A percentile compares a stretch with the other conserved stretches of the same genome.
These are phyloP conservation scores for Lasaia peninsularis DNA, from an alignment of 1,140 invertebrate genomes.

Conservation along the genomic window DNA sequence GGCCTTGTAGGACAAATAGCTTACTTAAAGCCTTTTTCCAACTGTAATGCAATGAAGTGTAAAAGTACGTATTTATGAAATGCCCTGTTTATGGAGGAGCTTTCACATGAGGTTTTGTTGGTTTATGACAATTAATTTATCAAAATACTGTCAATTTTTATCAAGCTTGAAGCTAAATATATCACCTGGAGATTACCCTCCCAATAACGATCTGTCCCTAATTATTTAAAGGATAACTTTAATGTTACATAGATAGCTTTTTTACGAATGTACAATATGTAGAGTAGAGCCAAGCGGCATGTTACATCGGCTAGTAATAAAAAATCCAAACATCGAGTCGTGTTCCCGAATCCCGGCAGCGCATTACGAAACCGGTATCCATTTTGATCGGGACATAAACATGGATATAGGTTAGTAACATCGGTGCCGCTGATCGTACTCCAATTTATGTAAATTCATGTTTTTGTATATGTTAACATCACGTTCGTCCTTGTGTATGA, in stretches of 20 bases:
- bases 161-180: too few relatives aligned
- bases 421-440: slow-evolving; percentile 5
- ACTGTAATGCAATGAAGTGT: neutral
- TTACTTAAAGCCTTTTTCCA: neutral
- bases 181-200: too few relatives aligned
- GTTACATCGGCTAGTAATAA: neutral
- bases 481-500: slow-evolving; percentile 6
- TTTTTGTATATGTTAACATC: slow-evolving; percentile 21
- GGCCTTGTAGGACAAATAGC: neutral
- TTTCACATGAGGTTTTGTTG: too few relatives aligned
- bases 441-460: slow-evolving; percentile 12
- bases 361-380: slow-evolving; percentile 43
- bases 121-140: too few relatives aligned
- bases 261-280: too few relatives aligned
- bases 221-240: too few relatives aligned
- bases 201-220: too few relatives aligned
- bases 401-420: slow-evolving; percentile 42
- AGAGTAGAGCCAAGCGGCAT: neutral
- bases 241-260: too few relatives aligned
- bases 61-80: neutral
- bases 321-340: neutral
- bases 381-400: slow-evolving; percentile 55
- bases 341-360: slow-evolving; percentile 16
- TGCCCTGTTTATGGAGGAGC: too few relatives aligned
- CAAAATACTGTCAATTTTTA: too few relatives aligned